These are phyloP conservation scores for Sinocyclocheilus maitianheensis DNA, from an alignment of 2,113 vertebrate species.

Conservation along the genomic window DNA sequence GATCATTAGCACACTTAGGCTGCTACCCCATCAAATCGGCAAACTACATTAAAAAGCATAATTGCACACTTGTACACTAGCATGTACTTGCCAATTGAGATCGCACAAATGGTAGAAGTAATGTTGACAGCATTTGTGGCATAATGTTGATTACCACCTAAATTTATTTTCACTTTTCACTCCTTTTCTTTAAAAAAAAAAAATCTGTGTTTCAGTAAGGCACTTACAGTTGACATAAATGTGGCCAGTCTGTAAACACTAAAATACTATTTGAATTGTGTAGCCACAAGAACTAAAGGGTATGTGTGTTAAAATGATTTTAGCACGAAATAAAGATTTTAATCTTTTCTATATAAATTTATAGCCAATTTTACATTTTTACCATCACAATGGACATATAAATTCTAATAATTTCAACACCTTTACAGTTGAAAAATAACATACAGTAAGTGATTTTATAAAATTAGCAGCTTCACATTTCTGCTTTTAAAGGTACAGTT, in stretches of 20 bases:
- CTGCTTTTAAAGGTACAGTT: too few relatives aligned
- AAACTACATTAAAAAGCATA: background rate
- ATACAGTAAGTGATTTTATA: too few relatives aligned
- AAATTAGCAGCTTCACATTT: too few relatives aligned
- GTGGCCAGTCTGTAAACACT: background rate
- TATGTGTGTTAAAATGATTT: background rate
- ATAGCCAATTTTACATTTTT: too few relatives aligned
- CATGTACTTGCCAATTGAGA: background rate
- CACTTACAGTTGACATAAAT: background rate
- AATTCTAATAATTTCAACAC: too few relatives aligned
- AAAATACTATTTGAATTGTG: background rate
- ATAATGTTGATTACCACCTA: background rate
- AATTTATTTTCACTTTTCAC: background rate
- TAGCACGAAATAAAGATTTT: too few relatives aligned
- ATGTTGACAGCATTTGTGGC: background rate
- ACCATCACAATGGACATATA: too few relatives aligned
- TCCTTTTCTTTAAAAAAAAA: background rate
- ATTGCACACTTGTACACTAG: background rate
- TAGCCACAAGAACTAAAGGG: background rate
- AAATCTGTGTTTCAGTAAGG: background rate
- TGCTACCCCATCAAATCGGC: background rate
- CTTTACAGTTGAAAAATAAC: too few relatives aligned
- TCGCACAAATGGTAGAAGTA: background rate
- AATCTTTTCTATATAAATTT: too few relatives aligned
- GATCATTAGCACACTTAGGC: background rate